Base-by-base conservation (phyloP, 2,797 vertebrate genomes). In the Sebastes diaconus region DNA sequence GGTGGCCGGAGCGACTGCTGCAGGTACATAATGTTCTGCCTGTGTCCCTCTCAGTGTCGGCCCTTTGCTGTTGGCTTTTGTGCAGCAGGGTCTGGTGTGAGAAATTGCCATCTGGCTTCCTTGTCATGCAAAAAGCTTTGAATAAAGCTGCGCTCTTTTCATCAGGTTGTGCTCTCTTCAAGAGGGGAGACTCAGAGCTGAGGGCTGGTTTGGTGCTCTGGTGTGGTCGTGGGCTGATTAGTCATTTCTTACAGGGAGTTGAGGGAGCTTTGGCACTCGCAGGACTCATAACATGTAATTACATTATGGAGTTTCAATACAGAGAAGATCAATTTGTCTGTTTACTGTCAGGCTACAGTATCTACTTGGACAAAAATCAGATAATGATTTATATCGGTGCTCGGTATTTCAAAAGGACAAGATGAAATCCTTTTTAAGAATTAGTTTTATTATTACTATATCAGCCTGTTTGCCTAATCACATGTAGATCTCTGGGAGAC, bases 81-180 rank as follows among this genome's bases (percentile, higher is more conserved):
- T 79, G 73, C 78, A 83, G 80, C 79, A 63, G 75, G 72, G 81
- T 86, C 79, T 81, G 87, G 84, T 87, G 86, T 85, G 85, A 85
- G 75, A 83, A 83, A 61, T 18, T 67, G 85, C 89, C 90, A 90
- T 91, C 90, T 93, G 90, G 88, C 84, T 77, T 85, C 71, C 42
- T 83, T 64, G 84, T 85, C 86, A 87, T 71, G 79, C 68, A 83
- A 60, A 78, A 83, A 54, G 76, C 86, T 86, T 59, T 67, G 78
- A 84, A 67, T 68, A 59, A 84, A 84, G 68, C 78, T 46, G 64
- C 20, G 69, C 60, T 80, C 69, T 14, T 74, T 82, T 64, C 78
- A 79, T 77, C 76, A 81, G 77, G 75, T 68, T 69, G 27, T 16
- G 4, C 30, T 66, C 55, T 68, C 34, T 57, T 57, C 57, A 57